Conservation (phyloP, 2,797 vertebrate genomes). For the Antrozous pallidus region DNA sequence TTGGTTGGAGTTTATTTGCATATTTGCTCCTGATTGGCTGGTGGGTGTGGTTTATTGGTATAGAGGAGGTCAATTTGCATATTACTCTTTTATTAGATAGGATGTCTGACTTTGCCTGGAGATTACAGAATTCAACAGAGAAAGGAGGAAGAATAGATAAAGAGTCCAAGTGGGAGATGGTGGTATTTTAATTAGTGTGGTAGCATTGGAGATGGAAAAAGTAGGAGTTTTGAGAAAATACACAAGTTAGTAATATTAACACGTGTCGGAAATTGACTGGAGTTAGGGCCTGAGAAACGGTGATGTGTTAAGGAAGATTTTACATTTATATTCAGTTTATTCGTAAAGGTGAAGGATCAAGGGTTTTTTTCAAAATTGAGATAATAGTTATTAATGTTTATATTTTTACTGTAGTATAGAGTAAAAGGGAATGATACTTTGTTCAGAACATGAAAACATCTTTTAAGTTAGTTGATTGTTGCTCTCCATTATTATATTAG, state of each 20-base stretch:
- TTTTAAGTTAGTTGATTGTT: neutral
- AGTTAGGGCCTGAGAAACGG: neutral
- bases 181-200: neutral
- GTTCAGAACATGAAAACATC: neutral
- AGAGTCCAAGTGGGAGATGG: neutral
- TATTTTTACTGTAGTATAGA: neutral
- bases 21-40: no score
- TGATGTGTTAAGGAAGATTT: neutral
- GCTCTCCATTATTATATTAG: neutral
- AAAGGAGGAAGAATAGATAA: neutral
- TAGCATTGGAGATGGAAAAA: neutral
- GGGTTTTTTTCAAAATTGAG: neutral
- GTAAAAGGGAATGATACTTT: neutral
- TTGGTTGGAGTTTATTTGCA: no score
- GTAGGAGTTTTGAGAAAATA: neutral
- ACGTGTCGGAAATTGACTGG: neutral
- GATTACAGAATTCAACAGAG: neutral
- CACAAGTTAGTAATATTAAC: neutral
- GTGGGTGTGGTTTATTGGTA: no score
- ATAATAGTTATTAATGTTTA: neutral
- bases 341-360: neutral
- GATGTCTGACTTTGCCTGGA: neutral
- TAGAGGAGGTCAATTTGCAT: no score
- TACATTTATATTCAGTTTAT: neutral
- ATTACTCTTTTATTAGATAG: no score